Conservation (phyloP, 1,140 invertebrate genomes). For the Anastrepha obliqua region DNA sequence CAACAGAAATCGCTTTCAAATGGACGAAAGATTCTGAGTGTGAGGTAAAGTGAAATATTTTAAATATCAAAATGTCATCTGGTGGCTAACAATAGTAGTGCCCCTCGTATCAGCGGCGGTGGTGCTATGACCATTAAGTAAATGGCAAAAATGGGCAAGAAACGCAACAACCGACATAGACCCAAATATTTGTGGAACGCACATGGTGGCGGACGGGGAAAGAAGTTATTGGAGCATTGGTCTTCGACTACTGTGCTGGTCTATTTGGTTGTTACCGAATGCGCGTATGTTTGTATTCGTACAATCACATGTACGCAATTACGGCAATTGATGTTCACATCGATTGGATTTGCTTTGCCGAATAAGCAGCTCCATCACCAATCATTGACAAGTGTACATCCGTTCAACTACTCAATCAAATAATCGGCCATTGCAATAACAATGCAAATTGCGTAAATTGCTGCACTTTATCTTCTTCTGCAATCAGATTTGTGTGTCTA, state of each 20-base stretch:
- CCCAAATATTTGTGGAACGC: not conserved
- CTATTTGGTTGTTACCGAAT: not conserved
- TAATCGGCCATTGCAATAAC: not conserved
- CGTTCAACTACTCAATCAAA: not conserved
- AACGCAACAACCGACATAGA: not conserved
- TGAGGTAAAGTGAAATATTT: too few species aligned
- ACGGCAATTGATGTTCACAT: not conserved
- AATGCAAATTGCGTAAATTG: not conserved
- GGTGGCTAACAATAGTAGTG: too few species aligned
- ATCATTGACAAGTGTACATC: not conserved
- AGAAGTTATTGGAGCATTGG: too few species aligned
- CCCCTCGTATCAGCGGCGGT: too few species aligned
- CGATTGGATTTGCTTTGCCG: not conserved
- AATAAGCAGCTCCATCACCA: too few species aligned
- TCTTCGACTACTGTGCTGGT: not conserved
- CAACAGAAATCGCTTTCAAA: too few species aligned
- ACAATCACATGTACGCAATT: not conserved
- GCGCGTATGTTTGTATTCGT: not conserved
- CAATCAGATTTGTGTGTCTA: not conserved
- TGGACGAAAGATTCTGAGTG: too few species aligned
- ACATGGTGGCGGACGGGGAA: not conserved
- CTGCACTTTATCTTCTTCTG: not conserved
- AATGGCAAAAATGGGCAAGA: not conserved
- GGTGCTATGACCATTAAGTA: not conserved
- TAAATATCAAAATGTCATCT: too few species aligned